Conservation (phyloP, 2,113 vertebrate genomes). For the Azemiops feae region DNA sequence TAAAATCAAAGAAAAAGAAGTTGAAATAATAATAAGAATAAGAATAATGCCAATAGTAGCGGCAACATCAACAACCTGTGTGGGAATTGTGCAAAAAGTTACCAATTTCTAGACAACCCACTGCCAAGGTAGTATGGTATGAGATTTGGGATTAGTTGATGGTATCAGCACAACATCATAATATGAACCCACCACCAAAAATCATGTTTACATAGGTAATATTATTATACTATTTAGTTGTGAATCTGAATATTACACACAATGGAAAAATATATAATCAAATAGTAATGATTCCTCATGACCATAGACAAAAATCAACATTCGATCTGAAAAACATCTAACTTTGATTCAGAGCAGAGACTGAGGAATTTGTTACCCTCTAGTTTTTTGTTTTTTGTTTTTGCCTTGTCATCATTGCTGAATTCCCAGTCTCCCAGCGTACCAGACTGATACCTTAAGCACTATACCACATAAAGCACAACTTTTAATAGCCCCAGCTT, state of each 20-base stretch:
- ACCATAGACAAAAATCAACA: not conserved
- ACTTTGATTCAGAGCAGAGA: not conserved
- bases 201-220: not conserved
- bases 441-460: not conserved
- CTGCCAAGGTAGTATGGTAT: not conserved
- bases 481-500: not conserved
- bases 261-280: not conserved
- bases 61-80: not conserved
- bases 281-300: not conserved
- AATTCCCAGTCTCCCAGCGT: not conserved
- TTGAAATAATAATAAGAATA: not conserved
- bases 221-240: not conserved
- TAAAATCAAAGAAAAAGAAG: not conserved
- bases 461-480: not conserved
- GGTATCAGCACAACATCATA: not conserved
- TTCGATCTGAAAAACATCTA: not conserved
- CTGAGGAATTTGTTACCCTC: not conserved
- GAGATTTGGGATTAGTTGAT: not conserved
- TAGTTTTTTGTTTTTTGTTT: not conserved
- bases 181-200: not conserved
- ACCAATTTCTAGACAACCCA: not conserved
- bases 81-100: not conserved
- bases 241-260: no score
- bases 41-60: not conserved
- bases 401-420: not conserved